Percentiles rank a stretch among this genome's conserved stretches.
Evolutionary conservation across 2,113 vertebrate genomes (phyloP).

Genomic region (Clupea harengus): DNA sequence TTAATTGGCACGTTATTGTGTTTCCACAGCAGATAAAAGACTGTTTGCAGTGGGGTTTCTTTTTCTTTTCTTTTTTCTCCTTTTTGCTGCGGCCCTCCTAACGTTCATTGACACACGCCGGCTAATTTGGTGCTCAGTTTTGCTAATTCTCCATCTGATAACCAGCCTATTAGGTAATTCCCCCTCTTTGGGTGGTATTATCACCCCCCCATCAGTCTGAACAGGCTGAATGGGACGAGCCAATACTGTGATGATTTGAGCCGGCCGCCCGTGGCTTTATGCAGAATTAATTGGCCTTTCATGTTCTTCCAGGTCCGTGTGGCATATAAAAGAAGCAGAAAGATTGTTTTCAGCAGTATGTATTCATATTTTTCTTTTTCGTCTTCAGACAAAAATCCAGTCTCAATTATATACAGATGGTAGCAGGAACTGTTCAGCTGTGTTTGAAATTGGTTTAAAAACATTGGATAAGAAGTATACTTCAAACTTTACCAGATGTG

Average conservation of each 20-base stretch:
- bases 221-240: neutral
- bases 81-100: neutral
- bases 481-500: neutral
- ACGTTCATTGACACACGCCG: slow-evolving; percentile 30
- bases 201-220: slow-evolving; percentile 34
- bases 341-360: neutral
- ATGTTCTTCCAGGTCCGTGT: neutral
- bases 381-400: neutral
- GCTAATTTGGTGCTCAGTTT: slow-evolving; percentile 36
- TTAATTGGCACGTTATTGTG: slow-evolving; percentile 32
- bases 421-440: neutral
- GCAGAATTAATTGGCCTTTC: slow-evolving; percentile 36
- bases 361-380: neutral
- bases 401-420: neutral
- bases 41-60: slow-evolving; percentile 30
- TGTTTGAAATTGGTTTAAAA: neutral
- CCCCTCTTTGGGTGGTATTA: slow-evolving; percentile 24
- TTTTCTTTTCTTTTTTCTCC: neutral
- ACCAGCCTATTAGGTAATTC: slow-evolving; percentile 37
- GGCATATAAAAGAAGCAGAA: neutral
- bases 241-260: neutral
- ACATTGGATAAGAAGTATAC: neutral
- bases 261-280: slow-evolving; percentile 22
- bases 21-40: slow-evolving; percentile 23
- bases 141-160: slow-evolving; percentile 40